Evolutionary conservation across 2,888 invertebrate species (phyloP), one percentile per base, ranked within the genome.

Genomic region (Standfussiana lucernea): DNA sequence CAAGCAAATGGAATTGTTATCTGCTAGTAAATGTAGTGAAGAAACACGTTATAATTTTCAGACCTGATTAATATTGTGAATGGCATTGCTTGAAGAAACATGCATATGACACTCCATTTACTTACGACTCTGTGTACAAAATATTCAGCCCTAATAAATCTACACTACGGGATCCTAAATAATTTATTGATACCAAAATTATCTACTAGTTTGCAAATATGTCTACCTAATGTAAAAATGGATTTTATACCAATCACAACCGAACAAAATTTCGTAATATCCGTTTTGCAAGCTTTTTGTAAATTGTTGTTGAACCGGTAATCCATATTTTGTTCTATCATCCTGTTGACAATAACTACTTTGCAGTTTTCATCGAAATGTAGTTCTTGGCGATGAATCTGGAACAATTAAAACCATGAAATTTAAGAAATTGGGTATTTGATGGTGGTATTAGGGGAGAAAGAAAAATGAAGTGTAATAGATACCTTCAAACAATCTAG

Each of bases 291-390:
- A 24, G 98, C 97, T 88, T 97, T 97, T 92, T 98, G 98, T 76
- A 99, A 96, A 37, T 98, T 97, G 6, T 98, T 98, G 95, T 99
- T 99, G 82, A 99, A 98, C 80, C 99, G 97, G 90, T 98, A 99
- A 95, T 99, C 99, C 78, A 98, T 97, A 91, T 98, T 98, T 93
- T 99, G 99, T 93, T 99, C 98, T 84, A 99, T 98, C 97, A 99
- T 98, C 87, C 99, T 97, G 91, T 98, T 98, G 1, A 98, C 97
- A n/a, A 99, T 98, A 32, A 99, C 97, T 74, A 97, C 96, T 91
- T 98, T 98, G 92, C 99, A 99, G 84, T 98, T 98, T 75, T 98
- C 97, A 92, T 98, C 98, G 94, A 99, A 99, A 35, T 97, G 97
- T 1, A 97, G 95, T 89, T 98, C 98, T 90, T 98, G 98, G 89